phyloP scores from a whole-genome alignment of 2,113 vertebrate species.

The Syrmaticus mikado region DNA sequence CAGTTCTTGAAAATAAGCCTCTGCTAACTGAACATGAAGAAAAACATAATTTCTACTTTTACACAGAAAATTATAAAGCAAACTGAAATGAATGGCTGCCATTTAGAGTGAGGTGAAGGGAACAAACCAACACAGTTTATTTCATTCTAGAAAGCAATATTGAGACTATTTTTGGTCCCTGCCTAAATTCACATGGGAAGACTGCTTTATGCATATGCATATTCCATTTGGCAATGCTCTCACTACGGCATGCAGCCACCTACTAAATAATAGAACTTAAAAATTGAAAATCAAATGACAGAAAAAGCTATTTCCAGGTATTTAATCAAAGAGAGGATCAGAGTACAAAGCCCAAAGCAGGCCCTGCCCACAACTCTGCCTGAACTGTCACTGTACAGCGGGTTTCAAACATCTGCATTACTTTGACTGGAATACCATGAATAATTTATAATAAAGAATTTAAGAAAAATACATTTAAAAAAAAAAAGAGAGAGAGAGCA shows the following conservation, averaged over 20 bases:
- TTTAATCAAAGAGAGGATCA: slow-evolving; percentile 67
- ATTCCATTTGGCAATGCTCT: slow-evolving; percentile 66
- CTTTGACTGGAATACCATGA: slow-evolving; percentile 75
- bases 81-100: slow-evolving; percentile 41
- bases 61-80: slow-evolving; percentile 37
- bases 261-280: slow-evolving; percentile 76
- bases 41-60: background rate
- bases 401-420: slow-evolving; percentile 79
- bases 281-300: slow-evolving; percentile 75
- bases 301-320: slow-evolving; percentile 71
- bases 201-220: slow-evolving; percentile 75
- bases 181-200: slow-evolving; percentile 74
- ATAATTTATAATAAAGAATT: slow-evolving; percentile 70
- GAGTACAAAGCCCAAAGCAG: slow-evolving; percentile 53
- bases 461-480: slow-evolving; percentile 49
- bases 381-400: slow-evolving; percentile 73
- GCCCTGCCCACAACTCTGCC: slow-evolving; percentile 46
- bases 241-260: slow-evolving; percentile 61
- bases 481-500: background rate
- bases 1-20: background rate
- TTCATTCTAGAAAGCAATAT: slow-evolving; percentile 72
- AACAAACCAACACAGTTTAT: slow-evolving; percentile 61
- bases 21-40: background rate
- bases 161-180: slow-evolving; percentile 72
- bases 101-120: slow-evolving; percentile 32